Base-by-base conservation (phyloP, 2,113 vertebrate species). In the Glaucomys volans region DNA sequence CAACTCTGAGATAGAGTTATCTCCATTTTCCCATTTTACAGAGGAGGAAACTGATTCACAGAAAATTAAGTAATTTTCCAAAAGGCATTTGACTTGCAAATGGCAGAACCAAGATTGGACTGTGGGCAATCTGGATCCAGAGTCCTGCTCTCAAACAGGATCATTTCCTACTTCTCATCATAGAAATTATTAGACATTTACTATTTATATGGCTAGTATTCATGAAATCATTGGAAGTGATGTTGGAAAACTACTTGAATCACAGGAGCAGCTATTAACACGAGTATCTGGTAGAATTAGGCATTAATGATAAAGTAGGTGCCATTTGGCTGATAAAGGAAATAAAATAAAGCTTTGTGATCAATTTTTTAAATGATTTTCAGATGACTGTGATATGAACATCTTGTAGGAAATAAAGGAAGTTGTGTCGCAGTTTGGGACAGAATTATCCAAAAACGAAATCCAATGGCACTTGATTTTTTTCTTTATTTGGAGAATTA, bases 401-500 rank as follows among this genome's bases (percentile, higher is more conserved):
- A 12, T 94, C 42, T 76, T 80, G 8, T 83, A 8, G 87, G 62
- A 86, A 86, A 59, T 83, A 87, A 76, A 93, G 74, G 8, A 32
- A 89, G 8, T 79, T 67, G 2, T 90, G 26, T 92, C 37, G 37
- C 80, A 62, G 32, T 82, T 13, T 76, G 44, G 67, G 66, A 35
- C 24, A 74, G 26, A 90, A 81, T 47, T 66, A 40, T 85, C 32
- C 9, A 22, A 81, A 76, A 77, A 72, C 37, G 8, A 64, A 26
- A 32, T 69, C 44, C 7, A 6, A 42, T 90, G 76, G 28, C 32
- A 72, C 16, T 88, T 37, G 52, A n/a, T 84, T 66, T 81, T 57
- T 28, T 80, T 90, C 54, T 76, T 93, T 84, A 35, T 75, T 84
- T 44, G 40, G 59, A 59, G 64, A 96, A 74, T 87, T 62, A 40